Conservation (phyloP, 2,113 vertebrate genomes). For the Eleginops maclovinus region DNA sequence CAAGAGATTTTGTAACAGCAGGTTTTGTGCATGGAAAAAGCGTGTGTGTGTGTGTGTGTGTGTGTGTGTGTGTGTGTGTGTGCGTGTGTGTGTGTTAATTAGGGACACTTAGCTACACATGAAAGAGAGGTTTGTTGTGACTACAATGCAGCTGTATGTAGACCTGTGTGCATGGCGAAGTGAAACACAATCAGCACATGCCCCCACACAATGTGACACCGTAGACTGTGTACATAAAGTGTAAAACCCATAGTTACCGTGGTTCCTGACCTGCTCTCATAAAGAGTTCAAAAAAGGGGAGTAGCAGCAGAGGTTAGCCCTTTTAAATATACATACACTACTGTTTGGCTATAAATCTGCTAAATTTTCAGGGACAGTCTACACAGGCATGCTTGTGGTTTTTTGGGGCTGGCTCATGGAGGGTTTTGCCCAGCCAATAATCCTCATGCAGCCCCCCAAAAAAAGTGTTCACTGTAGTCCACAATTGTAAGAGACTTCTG, state of each 20-base stretch:
- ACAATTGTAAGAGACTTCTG: too few relatives aligned
- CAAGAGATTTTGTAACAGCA: slow-evolving; percentile 8
- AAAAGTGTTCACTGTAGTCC: too few relatives aligned
- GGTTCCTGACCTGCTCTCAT: slow-evolving; percentile 11
- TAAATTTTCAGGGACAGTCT: background rate
- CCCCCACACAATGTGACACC: background rate
- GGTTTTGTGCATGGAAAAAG: too few relatives aligned
- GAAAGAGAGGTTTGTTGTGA: slow-evolving; percentile 58
- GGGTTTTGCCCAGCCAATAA: too few relatives aligned
- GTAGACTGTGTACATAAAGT: too few relatives aligned
- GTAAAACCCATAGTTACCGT: background rate
- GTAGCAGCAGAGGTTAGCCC: background rate
- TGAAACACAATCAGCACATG: background rate
- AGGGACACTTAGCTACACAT: background rate
- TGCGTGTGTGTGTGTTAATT: slow-evolving; percentile 11
- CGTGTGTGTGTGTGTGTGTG: background rate
- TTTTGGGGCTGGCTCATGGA: background rate
- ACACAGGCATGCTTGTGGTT: background rate
- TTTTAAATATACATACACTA: background rate
- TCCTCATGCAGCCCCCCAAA: too few relatives aligned
- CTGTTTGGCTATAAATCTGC: background rate
- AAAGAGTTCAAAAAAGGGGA: background rate
- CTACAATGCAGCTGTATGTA: slow-evolving; percentile 47
- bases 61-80: slow-evolving; percentile 15
- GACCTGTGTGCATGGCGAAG: background rate